These are phyloP conservation scores for Sylvilagus floridanus DNA, from an alignment of 2,797 vertebrate genomes.

Conservation along the genomic window DNA sequence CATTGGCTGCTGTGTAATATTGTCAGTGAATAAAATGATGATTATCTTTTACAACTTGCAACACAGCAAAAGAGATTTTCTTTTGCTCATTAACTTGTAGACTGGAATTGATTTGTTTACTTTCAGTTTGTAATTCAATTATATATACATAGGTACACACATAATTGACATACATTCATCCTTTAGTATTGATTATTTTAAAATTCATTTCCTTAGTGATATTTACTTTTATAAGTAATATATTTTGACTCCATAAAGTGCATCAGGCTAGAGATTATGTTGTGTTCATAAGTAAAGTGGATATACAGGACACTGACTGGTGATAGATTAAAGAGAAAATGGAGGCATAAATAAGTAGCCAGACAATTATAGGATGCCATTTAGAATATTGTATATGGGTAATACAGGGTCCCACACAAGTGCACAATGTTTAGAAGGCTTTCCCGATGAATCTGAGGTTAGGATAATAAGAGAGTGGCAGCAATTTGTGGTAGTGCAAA, in stretches of 20 bases:
- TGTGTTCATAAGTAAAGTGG: neutral
- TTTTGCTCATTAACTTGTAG: neutral
- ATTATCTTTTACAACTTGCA: neutral
- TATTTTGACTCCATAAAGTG: neutral
- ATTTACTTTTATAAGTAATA: neutral
- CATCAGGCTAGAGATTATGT: neutral
- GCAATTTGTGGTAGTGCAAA: neutral
- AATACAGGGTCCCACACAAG: neutral
- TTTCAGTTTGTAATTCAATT: too few species aligned
- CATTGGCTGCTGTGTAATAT: neutral
- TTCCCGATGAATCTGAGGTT: neutral
- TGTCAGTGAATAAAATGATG: conserved; percentile 1
- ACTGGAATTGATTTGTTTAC: neutral
- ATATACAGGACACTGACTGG: neutral
- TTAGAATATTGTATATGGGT: neutral
- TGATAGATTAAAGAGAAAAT: neutral
- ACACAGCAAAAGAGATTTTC: neutral
- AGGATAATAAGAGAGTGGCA: neutral
- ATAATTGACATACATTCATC: neutral
- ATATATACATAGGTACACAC: neutral
- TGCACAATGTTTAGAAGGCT: neutral
- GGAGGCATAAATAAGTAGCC: neutral
- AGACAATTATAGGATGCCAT: neutral
- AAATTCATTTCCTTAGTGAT: neutral
- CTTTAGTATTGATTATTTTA: neutral